A percentile compares a stretch with the other conserved stretches of the same genome.
Conservation (phyloP, 2,113 vertebrate species). For the Chiloscyllium plagiosum region DNA sequence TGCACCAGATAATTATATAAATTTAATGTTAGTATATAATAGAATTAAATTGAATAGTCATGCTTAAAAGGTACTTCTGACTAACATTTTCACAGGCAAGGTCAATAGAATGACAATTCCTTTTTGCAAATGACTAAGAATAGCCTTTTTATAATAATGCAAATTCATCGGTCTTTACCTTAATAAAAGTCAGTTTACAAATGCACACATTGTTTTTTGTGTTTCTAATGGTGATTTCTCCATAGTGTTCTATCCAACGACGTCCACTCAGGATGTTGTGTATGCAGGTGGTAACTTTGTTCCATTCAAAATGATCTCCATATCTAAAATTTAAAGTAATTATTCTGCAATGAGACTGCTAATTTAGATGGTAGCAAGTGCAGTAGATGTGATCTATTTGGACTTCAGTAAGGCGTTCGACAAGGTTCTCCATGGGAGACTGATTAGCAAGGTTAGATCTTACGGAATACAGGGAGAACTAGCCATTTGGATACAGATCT, state of each 20-base stretch:
- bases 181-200: conserved; percentile 96
- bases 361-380: background rate
- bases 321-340: conserved; percentile 58
- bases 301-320: conserved; percentile 94
- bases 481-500: too few species aligned
- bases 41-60: background rate
- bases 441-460: too few species aligned
- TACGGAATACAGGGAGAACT: too few species aligned
- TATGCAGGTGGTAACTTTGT: conserved; percentile 97
- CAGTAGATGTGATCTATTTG: background rate
- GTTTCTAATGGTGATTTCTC: conserved; percentile 93
- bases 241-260: conserved; percentile 97
- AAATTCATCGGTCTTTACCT: conserved; percentile 59
- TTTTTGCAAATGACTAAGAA: background rate
- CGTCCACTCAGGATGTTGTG: conserved; percentile 97
- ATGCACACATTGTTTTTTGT: conserved; percentile 83
- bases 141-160: background rate
- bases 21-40: background rate
- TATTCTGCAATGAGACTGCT: background rate
- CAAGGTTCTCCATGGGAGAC: too few species aligned
- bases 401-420: too few species aligned
- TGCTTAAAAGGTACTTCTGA: background rate
- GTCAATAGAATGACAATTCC: background rate
- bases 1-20: background rate
- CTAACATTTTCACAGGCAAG: background rate